These are phyloP conservation scores for Zaprionus vittiger DNA, from an alignment of 1,140 invertebrate genomes.

Conservation along the genomic window DNA sequence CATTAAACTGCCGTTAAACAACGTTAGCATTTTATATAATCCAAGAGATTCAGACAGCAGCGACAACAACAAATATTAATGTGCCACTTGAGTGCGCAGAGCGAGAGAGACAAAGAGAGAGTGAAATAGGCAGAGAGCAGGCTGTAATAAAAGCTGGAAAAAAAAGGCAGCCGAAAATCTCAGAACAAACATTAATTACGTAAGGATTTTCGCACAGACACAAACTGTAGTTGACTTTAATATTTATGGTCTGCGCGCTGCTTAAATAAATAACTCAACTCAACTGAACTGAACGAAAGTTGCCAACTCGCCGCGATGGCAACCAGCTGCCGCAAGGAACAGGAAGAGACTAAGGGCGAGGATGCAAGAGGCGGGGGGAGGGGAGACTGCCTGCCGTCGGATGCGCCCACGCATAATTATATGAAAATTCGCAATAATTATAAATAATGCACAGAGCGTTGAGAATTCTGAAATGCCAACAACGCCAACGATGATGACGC, in stretches of 20 bases:
- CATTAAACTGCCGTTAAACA: constrained; percentile 68
- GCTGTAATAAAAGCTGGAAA: constrained; percentile 9
- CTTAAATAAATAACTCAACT: constrained; percentile 70
- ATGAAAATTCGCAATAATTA: constrained; percentile 82
- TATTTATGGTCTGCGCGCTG: constrained; percentile 69
- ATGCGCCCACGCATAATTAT: constrained; percentile 79
- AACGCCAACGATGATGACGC: neutral
- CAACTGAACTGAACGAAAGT: constrained; percentile 25
- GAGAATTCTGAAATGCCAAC: constrained; percentile 48
- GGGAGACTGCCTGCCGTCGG: constrained; percentile 16
- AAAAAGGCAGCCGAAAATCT: constrained; percentile 52
- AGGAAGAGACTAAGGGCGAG: neutral
- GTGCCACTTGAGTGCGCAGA: constrained; percentile 63
- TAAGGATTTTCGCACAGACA: constrained; percentile 64
- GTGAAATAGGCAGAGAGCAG: neutral
- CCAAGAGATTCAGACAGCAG: constrained; percentile 39
- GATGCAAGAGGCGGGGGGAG: too few species aligned
- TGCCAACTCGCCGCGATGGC: constrained; percentile 16
- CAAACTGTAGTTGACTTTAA: constrained; percentile 72
- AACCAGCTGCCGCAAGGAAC: constrained; percentile 6
- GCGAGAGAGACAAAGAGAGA: neutral
- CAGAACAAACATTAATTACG: constrained; percentile 73
- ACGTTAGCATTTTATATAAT: constrained; percentile 68
- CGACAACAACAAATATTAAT: constrained; percentile 44
- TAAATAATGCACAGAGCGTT: constrained; percentile 71